A percentile compares a stretch with the other conserved stretches of the same genome.
Evolutionary conservation across 2,797 vertebrate species (phyloP).

Genomic region (Lagodon rhomboides): DNA sequence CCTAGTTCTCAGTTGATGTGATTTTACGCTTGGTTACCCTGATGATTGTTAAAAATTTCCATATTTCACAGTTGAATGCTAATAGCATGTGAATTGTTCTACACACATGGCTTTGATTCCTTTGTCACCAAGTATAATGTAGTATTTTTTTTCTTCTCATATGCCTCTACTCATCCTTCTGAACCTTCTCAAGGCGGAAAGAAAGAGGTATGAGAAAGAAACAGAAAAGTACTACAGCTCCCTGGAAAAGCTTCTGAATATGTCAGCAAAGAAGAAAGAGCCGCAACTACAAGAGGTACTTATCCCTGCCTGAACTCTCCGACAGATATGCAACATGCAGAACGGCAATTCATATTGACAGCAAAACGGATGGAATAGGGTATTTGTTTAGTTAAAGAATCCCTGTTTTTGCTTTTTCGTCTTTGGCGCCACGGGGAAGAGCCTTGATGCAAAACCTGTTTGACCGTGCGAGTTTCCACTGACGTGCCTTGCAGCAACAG

Average conservation of each 20-base stretch:
- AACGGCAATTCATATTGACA: conserved; percentile 5
- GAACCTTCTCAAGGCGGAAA: conserved; percentile 88
- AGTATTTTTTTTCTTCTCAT: not conserved
- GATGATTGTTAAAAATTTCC: not conserved
- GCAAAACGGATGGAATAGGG: conserved; percentile 28
- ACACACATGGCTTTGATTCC: not conserved
- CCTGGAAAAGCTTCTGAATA: conserved; percentile 95
- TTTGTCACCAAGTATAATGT: conserved; percentile 11
- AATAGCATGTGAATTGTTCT: not conserved
- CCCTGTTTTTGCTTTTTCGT: conserved; percentile 44
- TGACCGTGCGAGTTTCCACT: conserved; percentile 66
- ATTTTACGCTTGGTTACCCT: not conserved
- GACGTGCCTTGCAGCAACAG: conserved; percentile 57
- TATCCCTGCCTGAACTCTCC: conserved; percentile 31
- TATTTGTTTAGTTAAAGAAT: conserved; percentile 47
- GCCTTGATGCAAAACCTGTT: conserved; percentile 40
- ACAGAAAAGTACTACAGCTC: conserved; percentile 98
- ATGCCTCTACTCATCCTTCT: conserved; percentile 7
- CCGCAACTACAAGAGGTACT: conserved; percentile 96
- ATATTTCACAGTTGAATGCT: conserved; percentile 12
- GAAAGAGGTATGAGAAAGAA: conserved; percentile 98
- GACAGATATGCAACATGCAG: conserved; percentile 22
- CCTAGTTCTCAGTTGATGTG: not conserved
- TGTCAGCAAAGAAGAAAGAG: conserved; percentile 99
- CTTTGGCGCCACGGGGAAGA: conserved; percentile 37